Percentiles rank a stretch among this genome's conserved stretches.
Evolutionary conservation across 2,888 invertebrate genomes (phyloP).

Genomic region (Hymenopus coronatus): DNA sequence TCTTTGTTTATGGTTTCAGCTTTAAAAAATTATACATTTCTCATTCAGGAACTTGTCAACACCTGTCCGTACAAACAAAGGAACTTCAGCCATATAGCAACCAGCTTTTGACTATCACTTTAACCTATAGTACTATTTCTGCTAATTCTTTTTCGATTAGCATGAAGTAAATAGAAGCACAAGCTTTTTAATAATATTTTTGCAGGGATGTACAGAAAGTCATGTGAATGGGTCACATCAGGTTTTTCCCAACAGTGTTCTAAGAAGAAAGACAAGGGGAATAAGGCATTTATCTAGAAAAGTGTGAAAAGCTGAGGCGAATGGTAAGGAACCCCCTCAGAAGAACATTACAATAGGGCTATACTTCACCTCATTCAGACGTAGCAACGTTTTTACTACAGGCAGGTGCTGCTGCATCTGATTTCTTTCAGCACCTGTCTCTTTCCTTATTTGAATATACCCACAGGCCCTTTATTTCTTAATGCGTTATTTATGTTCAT

Average conservation of each 20-base stretch:
- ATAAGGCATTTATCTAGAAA: not conserved
- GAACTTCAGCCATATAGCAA: no score
- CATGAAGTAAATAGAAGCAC: no score
- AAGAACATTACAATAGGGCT: not conserved
- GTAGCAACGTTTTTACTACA: not conserved
- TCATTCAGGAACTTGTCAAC: no score
- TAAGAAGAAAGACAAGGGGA: not conserved
- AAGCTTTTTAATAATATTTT: no score
- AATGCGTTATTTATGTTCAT: not conserved
- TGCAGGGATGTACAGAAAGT: no score
- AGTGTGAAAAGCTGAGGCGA: not conserved
- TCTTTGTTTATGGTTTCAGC: no score
- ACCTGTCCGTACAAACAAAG: no score
- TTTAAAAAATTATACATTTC: no score
- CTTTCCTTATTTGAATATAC: not conserved
- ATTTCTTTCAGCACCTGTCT: not conserved
- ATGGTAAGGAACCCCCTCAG: not conserved
- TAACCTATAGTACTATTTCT: no score
- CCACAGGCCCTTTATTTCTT: not conserved
- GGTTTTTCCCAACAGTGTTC: not conserved
- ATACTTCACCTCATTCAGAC: not conserved
- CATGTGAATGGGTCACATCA: no score
- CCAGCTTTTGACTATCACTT: no score
- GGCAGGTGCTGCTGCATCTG: not conserved
- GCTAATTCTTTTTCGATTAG: no score